Evolutionary conservation across 92 coral and sea anemone species (phyloP), one percentile per base, ranked within the genome.

Genomic region (Zoanthus sansibaricus): DNA sequence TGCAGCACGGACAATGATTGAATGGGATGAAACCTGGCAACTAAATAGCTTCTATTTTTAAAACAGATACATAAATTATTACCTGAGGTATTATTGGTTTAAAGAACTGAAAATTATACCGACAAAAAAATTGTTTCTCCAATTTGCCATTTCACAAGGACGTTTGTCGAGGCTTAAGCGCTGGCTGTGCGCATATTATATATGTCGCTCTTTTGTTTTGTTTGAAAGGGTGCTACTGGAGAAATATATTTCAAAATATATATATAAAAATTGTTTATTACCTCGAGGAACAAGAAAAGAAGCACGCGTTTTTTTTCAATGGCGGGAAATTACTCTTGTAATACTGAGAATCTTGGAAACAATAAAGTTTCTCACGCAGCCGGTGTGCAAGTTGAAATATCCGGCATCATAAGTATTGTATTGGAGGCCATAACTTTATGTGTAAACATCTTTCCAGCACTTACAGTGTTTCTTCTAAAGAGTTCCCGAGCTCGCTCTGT

Each of bases 351-450:
- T 0, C 25, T 67, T 12, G 61, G 31, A 66, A 74, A 64, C 46
- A n/a, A 66, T 20, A 47, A 46, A 48, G 46, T 42, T 80, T 66
- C 85, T 30, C 89, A 83, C 13, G 79, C 94, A 49, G 55, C 55
- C 17, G 74, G 90, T 3, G 87, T 92, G 61, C 91, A 90, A 79
- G 95, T 92, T 42, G 93, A 92, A 49, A 51, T 92, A 37, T 92
- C 95, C 12, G 95, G 95, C 12, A 61, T 92, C 10, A 66, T 92
- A 8, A 87, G 89, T 25, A 83, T 92, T 17, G 66, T 74, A 21
- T 58, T 92, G 25, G 95, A 92, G 51, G 93, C 88, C n/a, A 58
- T 87, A 52, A 90, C 93, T 11, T 78, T 92, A 37, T 68, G 91
- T 55, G 83, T 87, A 31, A 92, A 92, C 58, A 80, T 88, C 15